Conservation (phyloP, 2,888 invertebrate genomes). For the Macrosoma leucophasiata region DNA sequence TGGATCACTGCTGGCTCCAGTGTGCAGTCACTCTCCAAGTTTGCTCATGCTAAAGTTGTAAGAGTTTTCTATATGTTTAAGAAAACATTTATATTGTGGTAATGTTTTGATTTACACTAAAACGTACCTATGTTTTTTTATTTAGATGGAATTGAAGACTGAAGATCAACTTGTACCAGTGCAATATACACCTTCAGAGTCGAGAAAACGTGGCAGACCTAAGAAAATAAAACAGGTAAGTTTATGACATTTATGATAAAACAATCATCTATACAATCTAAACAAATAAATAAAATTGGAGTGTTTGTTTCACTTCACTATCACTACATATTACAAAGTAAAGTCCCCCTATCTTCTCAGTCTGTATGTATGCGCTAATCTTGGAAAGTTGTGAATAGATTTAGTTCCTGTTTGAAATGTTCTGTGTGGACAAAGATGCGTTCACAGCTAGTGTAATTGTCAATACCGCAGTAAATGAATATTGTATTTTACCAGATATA, state of each 20-base stretch:
- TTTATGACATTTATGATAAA: slow-evolving; percentile 7
- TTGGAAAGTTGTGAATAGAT: too few species aligned
- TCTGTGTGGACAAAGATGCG: too few species aligned
- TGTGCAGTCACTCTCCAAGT: slow-evolving; percentile 82
- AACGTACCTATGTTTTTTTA: slow-evolving; percentile 16
- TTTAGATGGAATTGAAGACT: slow-evolving; percentile 61
- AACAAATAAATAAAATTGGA: too few species aligned
- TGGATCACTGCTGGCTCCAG: slow-evolving; percentile 89
- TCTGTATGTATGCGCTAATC: too few species aligned
- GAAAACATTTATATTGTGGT: not conserved
- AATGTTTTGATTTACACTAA: not conserved
- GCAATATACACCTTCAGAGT: slow-evolving; percentile 41
- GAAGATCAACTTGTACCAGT: slow-evolving; percentile 63
- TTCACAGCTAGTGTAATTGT: too few species aligned
- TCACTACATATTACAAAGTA: too few species aligned
- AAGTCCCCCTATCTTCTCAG: too few species aligned
- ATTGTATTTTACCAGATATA: too few species aligned
- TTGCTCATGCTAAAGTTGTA: slow-evolving; percentile 81
- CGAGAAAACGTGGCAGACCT: slow-evolving; percentile 54
- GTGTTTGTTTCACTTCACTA: too few species aligned
- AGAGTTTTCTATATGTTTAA: slow-evolving; percentile 27
- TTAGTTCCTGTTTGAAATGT: too few species aligned
- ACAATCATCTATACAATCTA: too few species aligned
- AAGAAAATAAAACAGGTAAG: slow-evolving; percentile 48
- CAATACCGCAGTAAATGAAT: too few species aligned